Evolutionary conservation across 2,888 invertebrate genomes (phyloP), one percentile per base, ranked within the genome.

Genomic region (Callosobruchus maculatus): DNA sequence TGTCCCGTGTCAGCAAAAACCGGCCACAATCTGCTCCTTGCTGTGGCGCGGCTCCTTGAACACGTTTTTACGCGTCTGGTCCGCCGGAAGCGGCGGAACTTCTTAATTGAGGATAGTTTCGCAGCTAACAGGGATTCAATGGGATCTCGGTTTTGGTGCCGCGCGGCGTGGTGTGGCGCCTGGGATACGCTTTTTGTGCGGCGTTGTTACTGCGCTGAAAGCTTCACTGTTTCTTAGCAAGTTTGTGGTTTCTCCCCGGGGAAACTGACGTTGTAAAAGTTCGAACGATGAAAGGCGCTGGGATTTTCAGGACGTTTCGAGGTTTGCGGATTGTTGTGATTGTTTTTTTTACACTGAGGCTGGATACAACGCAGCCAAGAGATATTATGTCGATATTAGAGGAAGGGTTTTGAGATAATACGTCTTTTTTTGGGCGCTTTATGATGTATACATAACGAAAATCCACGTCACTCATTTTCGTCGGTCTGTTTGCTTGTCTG

Each of bases 31-130:
- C 18, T 49, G 49, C 49, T 49, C 49, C 49, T 49, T 49, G 49
- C 49, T 1, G 9, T 49, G 49, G 49, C 3, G 13, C 49, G 1
- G 49, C 13, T 3, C 49, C 13, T 49, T 49, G 49, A 13, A 49
- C 49, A 49, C 49, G 49, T 49, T 49, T 49, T 49, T 49, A 49
- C 49, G 49, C 49, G 13, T 49, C 49, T 49, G 49, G 49, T 49
- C 49, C 13, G 49, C 18, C 49, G 49, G 49, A 70, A 70, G 22
- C 70, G 70, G 70, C 22, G 2, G 2, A 70, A 70, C 70, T 70
- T 70, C 70, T 21, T 70, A 70, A 70, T 70, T 70, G 70, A 21
- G 70, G 21, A 70, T 70, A 70, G 70, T 70, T 70, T 49, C 18
- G 13, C 49, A 49, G 49, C 49, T 49, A 49, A 49, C 49, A 49